Evolutionary conservation across 2,113 vertebrate genomes (phyloP).

Genomic region (Gopherus evgoodei): DNA sequence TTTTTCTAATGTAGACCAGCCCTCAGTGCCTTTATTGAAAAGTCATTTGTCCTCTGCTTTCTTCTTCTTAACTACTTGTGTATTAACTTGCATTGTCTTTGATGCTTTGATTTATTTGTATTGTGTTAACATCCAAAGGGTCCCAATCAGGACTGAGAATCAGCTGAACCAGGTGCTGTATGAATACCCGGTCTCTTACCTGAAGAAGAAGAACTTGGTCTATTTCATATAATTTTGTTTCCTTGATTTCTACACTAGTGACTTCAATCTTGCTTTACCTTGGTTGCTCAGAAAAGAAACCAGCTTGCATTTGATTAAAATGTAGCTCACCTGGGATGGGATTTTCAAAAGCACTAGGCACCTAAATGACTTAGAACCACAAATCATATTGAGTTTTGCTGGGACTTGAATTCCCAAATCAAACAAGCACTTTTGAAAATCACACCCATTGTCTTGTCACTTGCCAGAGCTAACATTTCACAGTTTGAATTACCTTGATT

Average conservation of each 20-base stretch:
- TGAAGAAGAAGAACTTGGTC: background rate
- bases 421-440: background rate
- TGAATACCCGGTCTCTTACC: background rate
- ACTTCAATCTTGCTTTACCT: background rate
- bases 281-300: conserved; percentile 4
- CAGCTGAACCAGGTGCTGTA: background rate
- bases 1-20: background rate
- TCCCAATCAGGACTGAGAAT: background rate
- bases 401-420: background rate
- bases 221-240: conserved; percentile 12
- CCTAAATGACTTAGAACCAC: background rate
- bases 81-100: background rate
- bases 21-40: background rate
- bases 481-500: background rate
- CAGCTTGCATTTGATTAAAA: background rate
- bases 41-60: conserved; percentile 10
- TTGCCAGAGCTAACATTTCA: background rate
- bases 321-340: background rate
- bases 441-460: background rate
- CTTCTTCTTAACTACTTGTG: background rate
- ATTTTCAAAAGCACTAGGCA: background rate
- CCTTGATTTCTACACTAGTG: background rate
- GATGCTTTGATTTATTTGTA: background rate
- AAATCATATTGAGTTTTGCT: background rate
- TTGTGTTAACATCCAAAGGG: background rate